These are phyloP conservation scores for Eristalis tenax DNA, from an alignment of 2,888 invertebrate genomes.

Conservation along the genomic window DNA sequence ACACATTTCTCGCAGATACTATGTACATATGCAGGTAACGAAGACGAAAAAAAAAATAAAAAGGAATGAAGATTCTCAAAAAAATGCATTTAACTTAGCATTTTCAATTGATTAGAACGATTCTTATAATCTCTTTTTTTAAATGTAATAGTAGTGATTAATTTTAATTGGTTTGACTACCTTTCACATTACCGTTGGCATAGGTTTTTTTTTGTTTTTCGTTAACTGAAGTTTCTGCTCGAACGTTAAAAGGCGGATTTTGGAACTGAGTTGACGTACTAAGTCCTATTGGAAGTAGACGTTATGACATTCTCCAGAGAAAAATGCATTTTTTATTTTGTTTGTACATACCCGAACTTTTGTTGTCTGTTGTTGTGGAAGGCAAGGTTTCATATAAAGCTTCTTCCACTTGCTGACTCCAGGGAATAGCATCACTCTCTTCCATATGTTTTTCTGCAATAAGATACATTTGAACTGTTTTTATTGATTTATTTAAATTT, in stretches of 20 bases:
- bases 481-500: neutral
- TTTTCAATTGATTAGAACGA: too few relatives aligned
- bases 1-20: neutral
- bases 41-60: neutral
- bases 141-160: neutral
- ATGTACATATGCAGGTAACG: too few relatives aligned
- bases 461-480: neutral
- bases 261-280: slow-evolving; percentile 86
- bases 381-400: slow-evolving; percentile 79
- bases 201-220: slow-evolving; percentile 82
- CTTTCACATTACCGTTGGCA: slow-evolving; percentile 15
- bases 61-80: neutral
- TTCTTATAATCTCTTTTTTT: too few relatives aligned
- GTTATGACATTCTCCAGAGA: neutral
- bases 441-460: slow-evolving; percentile 47
- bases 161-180: neutral
- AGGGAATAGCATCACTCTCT: slow-evolving; percentile 76
- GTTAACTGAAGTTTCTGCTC: slow-evolving; percentile 82
- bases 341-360: slow-evolving; percentile 75
- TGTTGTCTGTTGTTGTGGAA: slow-evolving; percentile 77
- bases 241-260: slow-evolving; percentile 93
- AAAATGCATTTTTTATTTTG: neutral
- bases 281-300: neutral
- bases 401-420: slow-evolving; percentile 81
- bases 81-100: neutral